These are phyloP conservation scores for Melanotus villosus DNA, from an alignment of 2,888 invertebrate genomes.

Conservation along the genomic window DNA sequence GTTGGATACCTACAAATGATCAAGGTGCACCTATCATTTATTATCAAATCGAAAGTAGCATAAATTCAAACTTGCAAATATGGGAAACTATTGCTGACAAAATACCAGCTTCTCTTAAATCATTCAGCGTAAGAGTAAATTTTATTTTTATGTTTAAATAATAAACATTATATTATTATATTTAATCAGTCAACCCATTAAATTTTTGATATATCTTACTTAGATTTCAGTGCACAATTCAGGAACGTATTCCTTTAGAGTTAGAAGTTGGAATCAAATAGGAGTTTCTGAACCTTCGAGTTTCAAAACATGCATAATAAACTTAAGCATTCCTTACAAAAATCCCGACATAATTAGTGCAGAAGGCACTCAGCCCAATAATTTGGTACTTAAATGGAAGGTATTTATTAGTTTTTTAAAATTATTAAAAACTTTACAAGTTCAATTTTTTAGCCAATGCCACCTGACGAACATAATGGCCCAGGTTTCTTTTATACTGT, in stretches of 20 bases:
- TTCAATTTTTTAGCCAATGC: constrained; percentile 80
- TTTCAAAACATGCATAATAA: not conserved
- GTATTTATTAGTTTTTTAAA: constrained; percentile 66
- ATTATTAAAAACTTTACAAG: too few species aligned
- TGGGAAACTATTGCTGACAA: too few species aligned
- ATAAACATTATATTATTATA: too few species aligned
- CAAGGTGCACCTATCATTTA: constrained; percentile 94
- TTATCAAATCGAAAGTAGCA: constrained; percentile 87
- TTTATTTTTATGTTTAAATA: too few species aligned
- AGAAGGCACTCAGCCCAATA: constrained; percentile 88
- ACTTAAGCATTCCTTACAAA: constrained; percentile 90
- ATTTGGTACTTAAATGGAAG: constrained; percentile 95
- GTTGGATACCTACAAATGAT: constrained; percentile 95
- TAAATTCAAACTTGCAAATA: too few species aligned
- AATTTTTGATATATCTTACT: too few species aligned
- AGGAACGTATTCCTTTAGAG: constrained; percentile 95
- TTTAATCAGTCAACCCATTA: too few species aligned
- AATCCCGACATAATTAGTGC: constrained; percentile 95
- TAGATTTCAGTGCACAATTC: constrained; percentile 93
- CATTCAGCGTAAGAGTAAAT: too few species aligned
- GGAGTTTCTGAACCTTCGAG: not conserved
- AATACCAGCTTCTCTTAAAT: too few species aligned
- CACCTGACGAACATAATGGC: constrained; percentile 96
- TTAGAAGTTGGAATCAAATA: constrained; percentile 90
- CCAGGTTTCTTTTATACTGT: constrained; percentile 94